Conservation (phyloP, 2,797 vertebrate species). For the Podarcis siculus region DNA sequence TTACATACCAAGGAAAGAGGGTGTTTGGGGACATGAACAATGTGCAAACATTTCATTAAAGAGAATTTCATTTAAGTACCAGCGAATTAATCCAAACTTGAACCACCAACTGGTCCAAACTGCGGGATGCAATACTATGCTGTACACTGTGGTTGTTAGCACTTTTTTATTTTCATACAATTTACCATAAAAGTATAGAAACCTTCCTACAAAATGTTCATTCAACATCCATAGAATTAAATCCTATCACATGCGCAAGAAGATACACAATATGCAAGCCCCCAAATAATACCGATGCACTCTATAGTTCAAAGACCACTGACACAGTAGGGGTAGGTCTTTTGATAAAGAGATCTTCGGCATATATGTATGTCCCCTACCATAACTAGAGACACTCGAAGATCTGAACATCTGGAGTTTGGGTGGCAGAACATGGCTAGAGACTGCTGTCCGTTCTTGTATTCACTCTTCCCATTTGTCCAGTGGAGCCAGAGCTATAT, state of each 20-base stretch:
- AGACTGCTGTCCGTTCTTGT: slow-evolving; percentile 2
- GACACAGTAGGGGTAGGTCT: slow-evolving; percentile 30
- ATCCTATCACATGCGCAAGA: background rate
- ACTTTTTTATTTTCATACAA: slow-evolving; percentile 47
- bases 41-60: background rate
- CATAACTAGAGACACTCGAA: background rate
- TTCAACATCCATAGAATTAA: slow-evolving; percentile 56
- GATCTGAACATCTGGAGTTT: slow-evolving; percentile 15
- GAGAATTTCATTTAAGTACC: background rate
- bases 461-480: slow-evolving; percentile 31
- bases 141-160: slow-evolving; percentile 54
- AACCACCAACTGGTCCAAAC: background rate
- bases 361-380: slow-evolving; percentile 21
- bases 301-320: slow-evolving; percentile 11
- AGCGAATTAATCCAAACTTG: background rate
- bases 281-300: slow-evolving; percentile 38
- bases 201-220: slow-evolving; percentile 49
- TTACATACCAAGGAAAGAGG: background rate
- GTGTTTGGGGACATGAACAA: background rate
- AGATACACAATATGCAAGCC: slow-evolving; percentile 31
- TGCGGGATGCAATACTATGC: background rate
- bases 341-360: slow-evolving; percentile 30
- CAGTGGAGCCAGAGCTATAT: slow-evolving; percentile 32
- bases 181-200: slow-evolving; percentile 51
- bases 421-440: fast-evolving